Base-by-base conservation (phyloP, 2,797 vertebrate genomes). In the Capromys pilorides region DNA sequence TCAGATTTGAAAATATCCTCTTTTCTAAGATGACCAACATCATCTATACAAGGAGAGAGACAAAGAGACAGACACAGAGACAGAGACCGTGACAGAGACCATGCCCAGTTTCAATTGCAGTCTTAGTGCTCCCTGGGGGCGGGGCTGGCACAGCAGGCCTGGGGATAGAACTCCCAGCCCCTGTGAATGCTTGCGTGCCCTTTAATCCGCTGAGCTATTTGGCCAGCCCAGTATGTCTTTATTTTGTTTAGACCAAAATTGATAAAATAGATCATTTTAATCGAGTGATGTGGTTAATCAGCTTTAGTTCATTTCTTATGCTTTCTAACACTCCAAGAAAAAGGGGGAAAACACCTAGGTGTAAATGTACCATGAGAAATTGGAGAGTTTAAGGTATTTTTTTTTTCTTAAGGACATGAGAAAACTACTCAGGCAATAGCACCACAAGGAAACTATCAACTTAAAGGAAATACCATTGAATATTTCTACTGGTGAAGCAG, bases 231-330 rank as follows among this genome's bases (percentile, higher is more conserved):
- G 77, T 26, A 61, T 57, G 93, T 82, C 28, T 93, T 67, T 88
- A 75, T 61, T 57, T 86, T 77, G 51, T 95, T 93, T 92, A 95
- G 33, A 92, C 61, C 26, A 85, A 94, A 96, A 86, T 88, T 13
- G 39, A 93, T 78, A 92, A 94, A 95, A 84, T 59, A 94, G 19
- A 49, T 85, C 19, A 92, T 92, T 93, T 79, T 94, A 94, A 81
- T 71, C 7, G 87, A 96, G 39, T 88, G 28, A 92, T 89, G 24
- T 33, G 2, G 8, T 54, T 66, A 79, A 75, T 73, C 36, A 85
- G 81, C 12, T 41, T 54, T 91, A 89, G 66, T 82, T 94, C 59
- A 49, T 88, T 91, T 94, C 82, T 62, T 96, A 88, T 95, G 14
- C 28, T 82, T 94, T 86, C 59, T 71, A 90, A 67, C n/a, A 86